Evolutionary conservation across 2,888 invertebrate genomes (phyloP), one percentile per base, ranked within the genome.

Genomic region (Kryphioiulus occultus): DNA sequence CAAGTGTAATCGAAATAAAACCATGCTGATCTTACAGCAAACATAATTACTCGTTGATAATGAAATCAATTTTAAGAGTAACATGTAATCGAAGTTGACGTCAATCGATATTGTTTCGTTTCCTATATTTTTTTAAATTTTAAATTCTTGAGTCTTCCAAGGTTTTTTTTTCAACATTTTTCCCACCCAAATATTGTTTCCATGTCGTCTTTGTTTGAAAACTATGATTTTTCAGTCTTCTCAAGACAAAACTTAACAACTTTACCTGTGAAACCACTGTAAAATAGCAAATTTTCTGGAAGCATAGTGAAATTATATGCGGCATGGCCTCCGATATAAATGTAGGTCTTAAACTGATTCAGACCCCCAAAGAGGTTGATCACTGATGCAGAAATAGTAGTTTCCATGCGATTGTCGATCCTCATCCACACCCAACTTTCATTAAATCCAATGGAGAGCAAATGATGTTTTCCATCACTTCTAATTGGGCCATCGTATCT

Each of bases 281-380:
- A 44, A 44, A 47, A 47, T 7, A 85, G 19, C 44, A 44, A 42
- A 26, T 42, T 30, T 19, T 39, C 42, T 22, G 85, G 85, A n/a
- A 85, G 47, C 19, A 9, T 32, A n/a, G 85, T 85, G 15, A 85
- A 85, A 26, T 85, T 85, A 47, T 85, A 85, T 7, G 85, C 4
- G 22, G 19, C 47, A 26, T 85, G 85, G 19, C 85, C 85, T 85
- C 85, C 85, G 22, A 85, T 44, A 26, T 85, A 85, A 44, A 85
- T 2, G 3, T 4, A 26, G 10, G 68, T 9, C 9, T 12, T n/a
- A 68, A 68, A 68, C 68, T 68, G 68, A 9, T 26, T 26, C 26
- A 68, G 26, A 68, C 22, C 19, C 68, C 10, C 26, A 26, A 68
- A 3, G 22, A 1, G 22, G 68, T 26, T 26, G 26, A 2, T 68